phyloP scores from a whole-genome alignment of 2,113 vertebrate genomes.

The Caretta caretta region DNA sequence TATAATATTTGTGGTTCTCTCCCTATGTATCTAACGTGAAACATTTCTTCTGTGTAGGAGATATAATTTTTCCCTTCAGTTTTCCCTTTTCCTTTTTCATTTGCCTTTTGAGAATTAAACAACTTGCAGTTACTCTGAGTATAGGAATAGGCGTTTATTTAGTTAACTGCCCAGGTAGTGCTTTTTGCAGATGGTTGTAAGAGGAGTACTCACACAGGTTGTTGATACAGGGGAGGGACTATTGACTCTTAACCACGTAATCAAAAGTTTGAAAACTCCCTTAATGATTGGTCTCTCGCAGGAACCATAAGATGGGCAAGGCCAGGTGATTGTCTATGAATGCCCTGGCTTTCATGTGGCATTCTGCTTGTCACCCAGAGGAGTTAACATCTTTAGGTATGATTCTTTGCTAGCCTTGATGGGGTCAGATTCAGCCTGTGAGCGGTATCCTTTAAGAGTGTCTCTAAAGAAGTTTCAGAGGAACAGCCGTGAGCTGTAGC shows the following conservation, averaged over 20 bases:
- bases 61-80: background rate
- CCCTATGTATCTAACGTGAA: background rate
- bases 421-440: background rate
- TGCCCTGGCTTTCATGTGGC: background rate
- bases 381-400: background rate
- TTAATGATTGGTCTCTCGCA: background rate
- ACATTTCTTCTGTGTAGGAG: background rate
- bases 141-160: background rate
- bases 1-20: background rate
- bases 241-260: background rate
- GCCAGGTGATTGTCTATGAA: background rate
- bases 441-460: background rate
- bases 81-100: background rate
- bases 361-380: background rate
- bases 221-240: background rate
- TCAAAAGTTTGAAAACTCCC: background rate
- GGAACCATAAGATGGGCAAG: background rate
- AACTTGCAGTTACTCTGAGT: background rate
- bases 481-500: no score
- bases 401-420: background rate
- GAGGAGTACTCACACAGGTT: background rate
- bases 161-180: background rate
- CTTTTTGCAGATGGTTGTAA: background rate
- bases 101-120: background rate
- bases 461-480: background rate